Conservation (phyloP, 2,888 invertebrate genomes). For the Pseudococcus viburni region DNA sequence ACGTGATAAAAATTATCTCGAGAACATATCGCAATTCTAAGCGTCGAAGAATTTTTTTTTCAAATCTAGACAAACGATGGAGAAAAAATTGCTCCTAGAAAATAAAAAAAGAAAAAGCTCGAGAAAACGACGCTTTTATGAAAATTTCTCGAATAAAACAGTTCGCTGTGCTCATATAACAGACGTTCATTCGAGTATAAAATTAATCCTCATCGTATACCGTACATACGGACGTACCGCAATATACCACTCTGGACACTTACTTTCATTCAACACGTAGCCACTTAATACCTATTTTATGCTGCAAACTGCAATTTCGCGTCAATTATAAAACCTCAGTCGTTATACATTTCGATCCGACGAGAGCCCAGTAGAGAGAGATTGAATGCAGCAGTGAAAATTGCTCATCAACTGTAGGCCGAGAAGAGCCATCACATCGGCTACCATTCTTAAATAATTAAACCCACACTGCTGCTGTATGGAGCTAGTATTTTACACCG, state of each 20-base stretch:
- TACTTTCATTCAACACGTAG: conserved; percentile 31
- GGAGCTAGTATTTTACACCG: background rate
- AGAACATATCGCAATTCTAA: background rate
- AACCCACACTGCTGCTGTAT: background rate
- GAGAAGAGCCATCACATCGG: conserved; percentile 2
- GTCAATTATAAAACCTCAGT: background rate
- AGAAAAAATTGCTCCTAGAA: background rate
- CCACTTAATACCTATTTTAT: conserved; percentile 31
- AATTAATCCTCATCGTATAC: conserved; percentile 29
- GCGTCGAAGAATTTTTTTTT: background rate
- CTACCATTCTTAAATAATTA: conserved; percentile 11
- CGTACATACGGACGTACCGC: background rate
- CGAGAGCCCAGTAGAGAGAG: background rate
- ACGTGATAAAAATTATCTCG: conserved; percentile 20
- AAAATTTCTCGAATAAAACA: background rate
- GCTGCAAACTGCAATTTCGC: background rate
- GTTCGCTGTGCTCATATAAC: background rate
- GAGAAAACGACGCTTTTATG: conserved; percentile 20
- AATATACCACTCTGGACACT: background rate
- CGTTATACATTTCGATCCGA: background rate
- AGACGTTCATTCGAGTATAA: conserved; percentile 31
- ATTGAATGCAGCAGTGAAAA: background rate
- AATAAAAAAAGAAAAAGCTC: background rate
- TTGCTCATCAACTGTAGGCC: background rate
- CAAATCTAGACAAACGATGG: background rate